phyloP scores from a whole-genome alignment of 2,888 invertebrate genomes.

The Dryobota labecula region DNA sequence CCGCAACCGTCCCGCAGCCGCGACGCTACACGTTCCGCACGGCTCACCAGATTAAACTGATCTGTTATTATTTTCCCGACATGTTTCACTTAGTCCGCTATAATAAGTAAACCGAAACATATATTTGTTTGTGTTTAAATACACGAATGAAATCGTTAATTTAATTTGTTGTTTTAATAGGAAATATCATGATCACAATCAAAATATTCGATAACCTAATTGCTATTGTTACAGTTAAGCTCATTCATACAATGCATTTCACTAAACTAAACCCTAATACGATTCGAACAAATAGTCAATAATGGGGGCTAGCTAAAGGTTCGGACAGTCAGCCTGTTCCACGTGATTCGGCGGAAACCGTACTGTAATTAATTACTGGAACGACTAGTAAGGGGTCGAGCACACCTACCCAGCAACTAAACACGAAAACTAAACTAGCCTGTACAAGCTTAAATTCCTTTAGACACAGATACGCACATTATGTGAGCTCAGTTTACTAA shows the following conservation, averaged over 20 bases:
- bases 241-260: slow-evolving; percentile 19
- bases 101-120: slow-evolving; percentile 30
- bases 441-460: slow-evolving; percentile 38
- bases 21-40: slow-evolving; percentile 47
- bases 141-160: slow-evolving; percentile 6
- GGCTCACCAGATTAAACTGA: slow-evolving; percentile 76
- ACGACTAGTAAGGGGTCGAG: slow-evolving; percentile 60
- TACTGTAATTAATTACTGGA: slow-evolving; percentile 76
- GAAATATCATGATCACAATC: not conserved
- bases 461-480: slow-evolving; percentile 48
- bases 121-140: slow-evolving; percentile 48
- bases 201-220: not conserved
- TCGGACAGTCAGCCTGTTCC: slow-evolving; percentile 74
- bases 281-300: slow-evolving; percentile 67
- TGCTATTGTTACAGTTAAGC: not conserved
- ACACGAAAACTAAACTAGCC: slow-evolving; percentile 38
- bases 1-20: slow-evolving; percentile 50
- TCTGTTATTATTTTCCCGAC: slow-evolving; percentile 78
- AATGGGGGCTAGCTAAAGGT: slow-evolving; percentile 68
- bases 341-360: slow-evolving; percentile 78
- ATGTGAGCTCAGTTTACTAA: slow-evolving; percentile 49
- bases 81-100: slow-evolving; percentile 67
- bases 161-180: not conserved
- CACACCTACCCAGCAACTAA: slow-evolving; percentile 65
- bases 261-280: slow-evolving; percentile 40